phyloP scores from a whole-genome alignment of 2,113 vertebrate species.

The Muscicapa adusta region DNA sequence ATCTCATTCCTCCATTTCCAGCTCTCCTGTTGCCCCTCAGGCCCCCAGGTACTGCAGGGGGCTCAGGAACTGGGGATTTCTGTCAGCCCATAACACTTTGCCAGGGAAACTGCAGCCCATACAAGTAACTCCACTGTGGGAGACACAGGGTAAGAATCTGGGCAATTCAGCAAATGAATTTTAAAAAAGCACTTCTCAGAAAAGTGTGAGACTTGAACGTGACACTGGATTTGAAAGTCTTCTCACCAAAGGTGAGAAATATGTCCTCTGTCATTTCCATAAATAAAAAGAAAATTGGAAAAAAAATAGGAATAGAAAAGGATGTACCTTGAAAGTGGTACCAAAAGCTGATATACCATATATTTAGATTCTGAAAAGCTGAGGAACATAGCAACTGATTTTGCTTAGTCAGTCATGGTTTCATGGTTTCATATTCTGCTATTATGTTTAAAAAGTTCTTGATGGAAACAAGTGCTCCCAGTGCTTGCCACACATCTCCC shows the following conservation, averaged over 20 bases:
- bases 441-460: background rate
- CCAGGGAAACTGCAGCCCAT: background rate
- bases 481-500: background rate
- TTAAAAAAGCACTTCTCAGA: background rate
- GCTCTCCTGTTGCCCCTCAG: background rate
- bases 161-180: background rate
- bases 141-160: background rate
- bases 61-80: rapidly evolving
- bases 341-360: background rate
- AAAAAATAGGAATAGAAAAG: background rate
- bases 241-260: background rate
- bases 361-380: background rate
- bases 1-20: background rate
- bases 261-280: background rate
- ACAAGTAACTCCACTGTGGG: background rate
- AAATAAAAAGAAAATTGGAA: background rate
- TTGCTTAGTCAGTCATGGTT: background rate
- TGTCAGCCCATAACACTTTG: background rate
- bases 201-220: background rate
- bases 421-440: background rate
- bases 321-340: background rate
- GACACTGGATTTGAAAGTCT: background rate
- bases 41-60: rapidly evolving
- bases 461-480: background rate
- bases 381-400: background rate